These are phyloP conservation scores for Alaudala cheleensis DNA, from an alignment of 2,113 vertebrate species.

Conservation along the genomic window DNA sequence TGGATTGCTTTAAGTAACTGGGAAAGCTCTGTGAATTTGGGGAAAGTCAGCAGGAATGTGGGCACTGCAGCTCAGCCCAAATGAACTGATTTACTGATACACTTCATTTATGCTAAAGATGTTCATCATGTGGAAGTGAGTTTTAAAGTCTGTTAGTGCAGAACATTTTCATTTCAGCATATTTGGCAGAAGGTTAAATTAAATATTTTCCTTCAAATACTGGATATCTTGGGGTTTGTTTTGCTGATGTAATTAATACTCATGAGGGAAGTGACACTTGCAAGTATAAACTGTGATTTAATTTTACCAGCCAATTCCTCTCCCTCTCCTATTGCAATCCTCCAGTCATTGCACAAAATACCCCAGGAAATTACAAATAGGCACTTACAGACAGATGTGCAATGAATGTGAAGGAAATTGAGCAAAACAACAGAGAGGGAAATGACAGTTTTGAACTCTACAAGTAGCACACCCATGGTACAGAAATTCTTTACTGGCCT, in stretches of 20 bases:
- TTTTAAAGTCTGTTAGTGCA: not conserved
- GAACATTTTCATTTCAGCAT: not conserved
- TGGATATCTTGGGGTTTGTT: not conserved
- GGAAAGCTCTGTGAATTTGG: not conserved
- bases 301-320: not conserved
- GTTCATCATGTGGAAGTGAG: not conserved
- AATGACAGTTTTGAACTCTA: not conserved
- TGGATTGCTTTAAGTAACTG: not conserved
- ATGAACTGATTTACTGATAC: not conserved
- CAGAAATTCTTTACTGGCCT: not conserved
- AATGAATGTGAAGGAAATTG: not conserved
- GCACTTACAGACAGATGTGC: constrained; percentile 45
- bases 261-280: constrained; percentile 5
- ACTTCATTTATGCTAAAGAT: not conserved
- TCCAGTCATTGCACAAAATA: not conserved
- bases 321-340: not conserved
- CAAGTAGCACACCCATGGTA: not conserved
- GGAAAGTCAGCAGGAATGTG: not conserved
- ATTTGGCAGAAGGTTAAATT: constrained; percentile 17
- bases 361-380: not conserved
- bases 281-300: constrained; percentile 2
- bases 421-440: not conserved
- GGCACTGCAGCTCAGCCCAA: not conserved
- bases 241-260: not conserved
- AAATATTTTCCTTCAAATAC: constrained; percentile 6